Percentiles rank a stretch among this genome's conserved stretches.
These are phyloP conservation scores for Akabosia matsudoensis DNA, from an alignment of 1,140 invertebrate species.

Conservation along the genomic window DNA sequence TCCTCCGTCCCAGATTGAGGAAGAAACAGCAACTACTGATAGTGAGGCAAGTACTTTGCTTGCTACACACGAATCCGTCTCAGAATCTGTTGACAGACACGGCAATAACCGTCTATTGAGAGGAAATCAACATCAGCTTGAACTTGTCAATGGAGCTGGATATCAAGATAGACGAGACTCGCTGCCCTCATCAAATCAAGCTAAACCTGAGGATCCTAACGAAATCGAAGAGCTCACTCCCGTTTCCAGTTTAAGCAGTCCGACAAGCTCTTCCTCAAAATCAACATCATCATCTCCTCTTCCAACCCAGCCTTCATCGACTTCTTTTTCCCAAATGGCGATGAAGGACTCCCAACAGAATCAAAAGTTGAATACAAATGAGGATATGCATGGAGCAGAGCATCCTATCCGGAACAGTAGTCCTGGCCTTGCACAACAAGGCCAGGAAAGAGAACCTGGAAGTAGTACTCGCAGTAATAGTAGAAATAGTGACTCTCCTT, in stretches of 20 bases:
- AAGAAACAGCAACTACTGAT: conserved; percentile 28
- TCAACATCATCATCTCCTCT: background rate
- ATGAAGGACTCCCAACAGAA: conserved; percentile 15
- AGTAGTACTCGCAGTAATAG: conserved; percentile 17
- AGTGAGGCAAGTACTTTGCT: background rate
- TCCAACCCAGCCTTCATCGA: too few relatives aligned
- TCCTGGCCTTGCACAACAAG: conserved; percentile 24
- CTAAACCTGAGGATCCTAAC: background rate
- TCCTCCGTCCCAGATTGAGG: conserved; percentile 39
- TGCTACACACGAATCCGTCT: too few relatives aligned
- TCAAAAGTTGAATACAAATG: conserved; percentile 24
- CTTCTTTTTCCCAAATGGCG: background rate
- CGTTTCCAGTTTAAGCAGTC: conserved; percentile 3
- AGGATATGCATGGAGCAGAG: background rate
- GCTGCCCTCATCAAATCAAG: too few relatives aligned
- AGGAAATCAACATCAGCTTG: too few relatives aligned
- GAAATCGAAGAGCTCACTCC: conserved; percentile 4
- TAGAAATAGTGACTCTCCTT: conserved; percentile 19
- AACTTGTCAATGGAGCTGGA: too few relatives aligned
- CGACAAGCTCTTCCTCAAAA: background rate
- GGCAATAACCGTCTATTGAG: too few relatives aligned
- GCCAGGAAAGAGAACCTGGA: conserved; percentile 1
- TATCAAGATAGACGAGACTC: too few relatives aligned
- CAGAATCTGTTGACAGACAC: too few relatives aligned
- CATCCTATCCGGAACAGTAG: conserved; percentile 7